These are phyloP conservation scores for Seira sanloemensis DNA, from an alignment of 2,888 invertebrate genomes.

Conservation along the genomic window DNA sequence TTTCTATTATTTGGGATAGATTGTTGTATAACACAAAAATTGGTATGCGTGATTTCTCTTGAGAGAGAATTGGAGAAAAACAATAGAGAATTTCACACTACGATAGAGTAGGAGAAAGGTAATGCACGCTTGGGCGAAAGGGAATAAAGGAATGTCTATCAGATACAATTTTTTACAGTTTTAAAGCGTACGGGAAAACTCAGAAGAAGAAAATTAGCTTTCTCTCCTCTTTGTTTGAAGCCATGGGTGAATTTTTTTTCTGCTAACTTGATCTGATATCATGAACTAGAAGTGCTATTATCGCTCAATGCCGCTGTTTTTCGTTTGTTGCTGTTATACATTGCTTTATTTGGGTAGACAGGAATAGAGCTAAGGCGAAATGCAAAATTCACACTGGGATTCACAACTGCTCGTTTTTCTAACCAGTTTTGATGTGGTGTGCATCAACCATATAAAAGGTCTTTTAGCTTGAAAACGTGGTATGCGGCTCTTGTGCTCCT, in stretches of 20 bases:
- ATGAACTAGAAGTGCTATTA: too few relatives aligned
- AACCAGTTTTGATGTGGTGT: background rate
- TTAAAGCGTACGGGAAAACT: too few relatives aligned
- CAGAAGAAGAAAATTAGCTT: slow-evolving; percentile 44
- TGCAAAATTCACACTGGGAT: slow-evolving; percentile 28
- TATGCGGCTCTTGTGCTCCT: background rate
- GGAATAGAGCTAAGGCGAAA: background rate
- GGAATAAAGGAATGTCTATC: too few relatives aligned
- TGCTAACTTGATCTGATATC: too few relatives aligned
- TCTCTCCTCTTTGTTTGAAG: slow-evolving; percentile 24
- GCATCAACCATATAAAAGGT: background rate
- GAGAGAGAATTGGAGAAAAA: background rate
- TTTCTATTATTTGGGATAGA: slow-evolving; percentile 17
- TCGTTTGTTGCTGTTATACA: slow-evolving; percentile 7
- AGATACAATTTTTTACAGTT: too few relatives aligned
- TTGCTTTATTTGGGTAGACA: background rate
- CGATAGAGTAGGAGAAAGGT: too few relatives aligned
- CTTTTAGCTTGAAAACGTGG: background rate
- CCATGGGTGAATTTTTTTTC: too few relatives aligned
- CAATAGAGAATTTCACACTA: background rate
- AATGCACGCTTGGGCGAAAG: too few relatives aligned
- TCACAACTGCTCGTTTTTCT: background rate
- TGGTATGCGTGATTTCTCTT: slow-evolving; percentile 31
- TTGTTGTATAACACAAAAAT: slow-evolving; percentile 15
- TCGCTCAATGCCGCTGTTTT: too few relatives aligned